Base-by-base conservation (phyloP, 2,888 invertebrate species). In the Drosophila flavopinicola region DNA sequence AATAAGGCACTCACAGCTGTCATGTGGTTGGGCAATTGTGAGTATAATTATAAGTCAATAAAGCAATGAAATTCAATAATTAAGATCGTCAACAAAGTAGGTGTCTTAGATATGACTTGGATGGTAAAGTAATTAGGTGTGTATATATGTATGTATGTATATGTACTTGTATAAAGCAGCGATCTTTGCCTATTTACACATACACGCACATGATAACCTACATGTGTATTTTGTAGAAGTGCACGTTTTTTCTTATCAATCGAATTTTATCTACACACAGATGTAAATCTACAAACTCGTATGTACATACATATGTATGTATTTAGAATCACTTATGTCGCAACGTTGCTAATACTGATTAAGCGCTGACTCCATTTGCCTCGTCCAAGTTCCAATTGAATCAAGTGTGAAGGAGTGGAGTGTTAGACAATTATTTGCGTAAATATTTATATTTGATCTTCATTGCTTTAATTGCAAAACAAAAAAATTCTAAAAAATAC, bases 221-320 rank as follows among this genome's bases (percentile, higher is more conserved):
- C n/a, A 29, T 13, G 6, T 30, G 4, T 27, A 17, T 25, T 3
- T 45, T 51, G 13, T 32, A 20, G n/a, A 51, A 56, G 17, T 33
- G 39, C 71, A 61, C 53, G 61, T 27, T 39, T 23, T 15, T 29
- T 51, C 68, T 71, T 71, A 71, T 71, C 71, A 66, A 44, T 45
- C 37, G 15, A 24, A 10, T 49, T 69, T 66, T 70, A 70, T 75
- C 54, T 61, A 39, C 11, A 39, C 58, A 27, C 33, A 38, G 25
- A 32, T 24, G n/a, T 24, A 15, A 33, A 29, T 27, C 1, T 27
- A 32, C n/a, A 30, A n/a, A n/a, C n/a, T n/a, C n/a, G n/a, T 3
- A 30, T 10, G 2, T 7, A 5, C 13, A 6, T 33, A 13, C 29
- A n/a, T 32, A 11, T 17, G 15, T 20, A 9, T 33, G 35, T 23